Percentiles rank a stretch among this genome's conserved stretches.
Evolutionary conservation across 1,140 invertebrate genomes (phyloP).

Genomic region (Charaxes varanes): DNA sequence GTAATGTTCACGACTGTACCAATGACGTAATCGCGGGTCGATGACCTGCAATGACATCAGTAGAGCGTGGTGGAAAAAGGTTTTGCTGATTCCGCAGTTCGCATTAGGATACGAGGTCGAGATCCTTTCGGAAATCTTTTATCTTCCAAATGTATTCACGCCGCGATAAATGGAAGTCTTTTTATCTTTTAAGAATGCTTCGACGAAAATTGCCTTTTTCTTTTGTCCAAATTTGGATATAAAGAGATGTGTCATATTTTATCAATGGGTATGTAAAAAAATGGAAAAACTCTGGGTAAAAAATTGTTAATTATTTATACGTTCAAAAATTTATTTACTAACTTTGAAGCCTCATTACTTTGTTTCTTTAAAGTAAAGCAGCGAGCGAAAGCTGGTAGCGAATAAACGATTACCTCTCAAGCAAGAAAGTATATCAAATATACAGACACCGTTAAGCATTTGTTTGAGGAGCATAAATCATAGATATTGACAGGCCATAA

Average conservation of each 20-base stretch:
- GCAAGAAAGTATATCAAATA: too few species aligned
- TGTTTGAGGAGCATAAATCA: too few species aligned
- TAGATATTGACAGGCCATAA: constrained; percentile 14
- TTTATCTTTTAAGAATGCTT: constrained; percentile 6
- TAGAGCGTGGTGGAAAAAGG: constrained; percentile 9
- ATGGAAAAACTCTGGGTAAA: too few species aligned
- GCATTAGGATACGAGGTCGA: constrained; percentile 19
- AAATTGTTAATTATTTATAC: too few species aligned
- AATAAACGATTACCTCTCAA: too few species aligned
- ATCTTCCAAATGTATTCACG: constrained; percentile 8
- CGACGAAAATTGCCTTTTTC: background rate
- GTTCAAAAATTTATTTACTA: too few species aligned
- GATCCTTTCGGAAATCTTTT: constrained; percentile 16
- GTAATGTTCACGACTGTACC: constrained; percentile 17
- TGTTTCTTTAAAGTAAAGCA: too few species aligned
- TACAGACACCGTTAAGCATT: background rate
- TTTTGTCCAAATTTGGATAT: background rate
- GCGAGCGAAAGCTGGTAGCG: too few species aligned
- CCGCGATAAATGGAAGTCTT: constrained; percentile 7
- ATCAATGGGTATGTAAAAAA: too few species aligned
- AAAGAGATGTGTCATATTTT: too few species aligned
- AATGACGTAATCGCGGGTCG: constrained; percentile 16
- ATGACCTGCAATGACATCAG: constrained; percentile 18
- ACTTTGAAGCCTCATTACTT: too few species aligned
- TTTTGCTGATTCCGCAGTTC: constrained; percentile 15